Conservation (phyloP, 2,113 vertebrate species). For the Haliaeetus leucogaster region DNA sequence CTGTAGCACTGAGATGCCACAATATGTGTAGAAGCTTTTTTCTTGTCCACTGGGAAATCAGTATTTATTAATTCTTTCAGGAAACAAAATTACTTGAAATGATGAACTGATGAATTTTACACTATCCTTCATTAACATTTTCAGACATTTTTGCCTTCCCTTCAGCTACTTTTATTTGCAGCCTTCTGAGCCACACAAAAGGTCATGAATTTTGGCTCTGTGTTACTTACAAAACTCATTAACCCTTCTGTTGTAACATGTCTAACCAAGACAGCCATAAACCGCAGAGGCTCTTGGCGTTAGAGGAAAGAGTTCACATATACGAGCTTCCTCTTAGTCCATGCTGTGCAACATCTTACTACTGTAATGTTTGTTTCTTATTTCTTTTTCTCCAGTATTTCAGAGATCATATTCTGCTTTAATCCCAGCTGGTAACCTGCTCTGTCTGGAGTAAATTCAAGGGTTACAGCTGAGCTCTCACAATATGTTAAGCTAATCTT, state of each 20-base stretch:
- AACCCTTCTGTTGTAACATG: neutral
- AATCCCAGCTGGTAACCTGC: neutral
- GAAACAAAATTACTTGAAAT: neutral
- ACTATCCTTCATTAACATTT: neutral
- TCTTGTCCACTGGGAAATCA: neutral
- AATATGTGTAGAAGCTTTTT: neutral
- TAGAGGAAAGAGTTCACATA: neutral
- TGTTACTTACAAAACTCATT: neutral
- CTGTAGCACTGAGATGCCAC: neutral
- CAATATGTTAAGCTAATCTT: neutral
- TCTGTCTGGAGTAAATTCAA: neutral
- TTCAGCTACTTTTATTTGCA: neutral
- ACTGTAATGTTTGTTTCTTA: neutral
- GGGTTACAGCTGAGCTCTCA: neutral
- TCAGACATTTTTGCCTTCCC: neutral
- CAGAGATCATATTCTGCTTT: neutral
- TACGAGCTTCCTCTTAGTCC: neutral
- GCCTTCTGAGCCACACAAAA: neutral
- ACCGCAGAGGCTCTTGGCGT: neutral
- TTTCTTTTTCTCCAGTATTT: neutral
- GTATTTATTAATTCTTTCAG: neutral
- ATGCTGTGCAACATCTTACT: neutral
- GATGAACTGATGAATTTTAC: neutral
- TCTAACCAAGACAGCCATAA: neutral
- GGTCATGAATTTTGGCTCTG: neutral